Conservation (phyloP, 2,888 invertebrate genomes). For the Meloe dianella region DNA sequence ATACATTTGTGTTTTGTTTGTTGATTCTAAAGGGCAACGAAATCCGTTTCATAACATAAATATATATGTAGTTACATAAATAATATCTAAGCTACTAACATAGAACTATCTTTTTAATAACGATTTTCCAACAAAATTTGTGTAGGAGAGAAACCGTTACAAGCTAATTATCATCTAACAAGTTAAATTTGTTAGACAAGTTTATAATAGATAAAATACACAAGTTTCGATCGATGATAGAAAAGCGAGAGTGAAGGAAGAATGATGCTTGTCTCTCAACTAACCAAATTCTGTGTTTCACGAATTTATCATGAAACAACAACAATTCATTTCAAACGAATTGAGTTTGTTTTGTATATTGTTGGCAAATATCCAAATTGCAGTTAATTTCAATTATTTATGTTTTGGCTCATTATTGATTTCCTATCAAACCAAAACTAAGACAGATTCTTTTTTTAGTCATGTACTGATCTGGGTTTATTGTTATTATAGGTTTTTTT, state of each 20-base stretch:
- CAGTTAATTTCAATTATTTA: slow-evolving; percentile 8
- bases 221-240: neutral
- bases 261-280: neutral
- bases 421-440: neutral
- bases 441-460: neutral
- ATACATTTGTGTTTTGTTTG: slow-evolving; percentile 1
- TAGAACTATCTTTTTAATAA: neutral
- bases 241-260: neutral
- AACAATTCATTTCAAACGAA: neutral
- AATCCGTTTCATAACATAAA: neutral
- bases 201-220: slow-evolving; percentile 18
- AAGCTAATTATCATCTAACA: slow-evolving; percentile 28
- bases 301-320: neutral
- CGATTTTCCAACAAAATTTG: neutral
- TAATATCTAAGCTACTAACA: neutral
- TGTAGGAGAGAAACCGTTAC: slow-evolving; percentile 15
- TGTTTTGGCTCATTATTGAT: neutral
- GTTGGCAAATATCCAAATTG: slow-evolving; percentile 3
- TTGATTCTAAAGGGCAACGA: neutral
- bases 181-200: slow-evolving; percentile 19
- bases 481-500: neutral
- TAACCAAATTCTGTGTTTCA: neutral
- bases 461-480: neutral
- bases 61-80: too few relatives aligned
- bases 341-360: neutral